These are phyloP conservation scores for Paragorgia papillata DNA, from an alignment of 92 coral and sea anemone genomes.

Conservation along the genomic window DNA sequence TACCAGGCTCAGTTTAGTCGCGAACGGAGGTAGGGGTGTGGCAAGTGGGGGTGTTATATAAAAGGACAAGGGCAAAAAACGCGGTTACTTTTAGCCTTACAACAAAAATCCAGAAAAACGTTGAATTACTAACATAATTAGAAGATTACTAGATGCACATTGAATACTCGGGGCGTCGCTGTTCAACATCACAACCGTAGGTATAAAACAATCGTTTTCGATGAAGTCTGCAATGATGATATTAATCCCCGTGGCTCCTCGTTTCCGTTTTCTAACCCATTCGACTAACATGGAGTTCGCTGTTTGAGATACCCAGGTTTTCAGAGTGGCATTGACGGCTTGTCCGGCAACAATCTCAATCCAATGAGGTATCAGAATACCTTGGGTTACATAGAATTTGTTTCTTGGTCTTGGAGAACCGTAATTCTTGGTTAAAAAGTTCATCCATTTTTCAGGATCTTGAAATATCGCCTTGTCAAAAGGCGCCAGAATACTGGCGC, in stretches of 20 bases:
- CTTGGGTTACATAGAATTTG: constrained; percentile 20
- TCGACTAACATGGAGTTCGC: constrained; percentile 7
- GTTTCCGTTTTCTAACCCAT: constrained; percentile 18
- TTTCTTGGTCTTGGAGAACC: background rate
- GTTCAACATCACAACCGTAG: constrained; percentile 21
- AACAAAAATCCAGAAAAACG: background rate
- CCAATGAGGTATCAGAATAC: constrained; percentile 15
- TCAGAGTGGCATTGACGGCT: constrained; percentile 25
- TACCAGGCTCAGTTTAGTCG: no score
- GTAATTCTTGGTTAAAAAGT: constrained; percentile 3
- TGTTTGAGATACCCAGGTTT: constrained; percentile 29
- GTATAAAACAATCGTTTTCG: background rate
- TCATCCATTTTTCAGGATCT: constrained; percentile 28
- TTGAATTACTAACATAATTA: background rate
- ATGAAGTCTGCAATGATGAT: constrained; percentile 20
- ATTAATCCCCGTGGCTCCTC: constrained; percentile 14
- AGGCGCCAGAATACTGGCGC: background rate
- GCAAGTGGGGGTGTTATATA: no score
- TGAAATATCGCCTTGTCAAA: constrained; percentile 1
- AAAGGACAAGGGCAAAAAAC: no score
- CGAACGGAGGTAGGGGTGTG: no score
- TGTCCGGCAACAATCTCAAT: constrained; percentile 13
- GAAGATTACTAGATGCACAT: background rate
- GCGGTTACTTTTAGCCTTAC: background rate
- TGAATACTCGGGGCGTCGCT: background rate